A percentile compares a stretch with the other conserved stretches of the same genome.
Evolutionary conservation across 2,113 vertebrate species (phyloP).

Genomic region (Hippopotamus amphibius): DNA sequence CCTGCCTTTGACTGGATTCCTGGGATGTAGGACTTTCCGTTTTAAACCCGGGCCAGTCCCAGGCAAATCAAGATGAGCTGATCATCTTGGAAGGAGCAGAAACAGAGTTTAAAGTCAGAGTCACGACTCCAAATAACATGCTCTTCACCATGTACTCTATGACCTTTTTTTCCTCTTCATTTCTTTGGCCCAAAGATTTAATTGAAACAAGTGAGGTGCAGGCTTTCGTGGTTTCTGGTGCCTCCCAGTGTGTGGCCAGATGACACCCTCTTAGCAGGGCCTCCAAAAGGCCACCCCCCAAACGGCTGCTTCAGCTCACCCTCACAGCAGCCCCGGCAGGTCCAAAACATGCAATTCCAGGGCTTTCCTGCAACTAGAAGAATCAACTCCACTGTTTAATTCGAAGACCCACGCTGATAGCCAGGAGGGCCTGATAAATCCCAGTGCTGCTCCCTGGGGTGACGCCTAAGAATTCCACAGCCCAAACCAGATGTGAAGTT

Average conservation of each 20-base stretch:
- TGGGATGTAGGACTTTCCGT: not conserved
- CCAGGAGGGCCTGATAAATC: constrained; percentile 65
- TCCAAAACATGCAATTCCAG: not conserved
- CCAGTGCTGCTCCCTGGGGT: constrained; percentile 67
- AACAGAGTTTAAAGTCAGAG: not conserved
- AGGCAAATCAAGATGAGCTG: not conserved
- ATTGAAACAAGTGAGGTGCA: not conserved
- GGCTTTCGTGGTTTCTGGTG: not conserved
- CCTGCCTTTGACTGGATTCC: not conserved
- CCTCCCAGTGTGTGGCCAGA: rapidly evolving
- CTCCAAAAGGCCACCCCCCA: not conserved
- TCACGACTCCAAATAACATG: not conserved
- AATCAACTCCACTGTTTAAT: constrained; percentile 3
- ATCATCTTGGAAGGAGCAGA: not conserved
- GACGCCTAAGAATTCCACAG: constrained; percentile 46
- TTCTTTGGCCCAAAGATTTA: not conserved
- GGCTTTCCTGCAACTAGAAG: not conserved
- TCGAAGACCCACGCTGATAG: constrained; percentile 53
- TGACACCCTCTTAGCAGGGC: not conserved
- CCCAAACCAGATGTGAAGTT: constrained; percentile 73
- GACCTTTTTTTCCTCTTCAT: not conserved
- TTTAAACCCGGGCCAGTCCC: not conserved
- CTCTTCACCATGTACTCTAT: too few relatives aligned
- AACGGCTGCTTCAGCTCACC: not conserved
- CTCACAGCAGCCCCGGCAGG: not conserved